Conservation (phyloP, 2,797 vertebrate species). For the Mastacembelus armatus region DNA sequence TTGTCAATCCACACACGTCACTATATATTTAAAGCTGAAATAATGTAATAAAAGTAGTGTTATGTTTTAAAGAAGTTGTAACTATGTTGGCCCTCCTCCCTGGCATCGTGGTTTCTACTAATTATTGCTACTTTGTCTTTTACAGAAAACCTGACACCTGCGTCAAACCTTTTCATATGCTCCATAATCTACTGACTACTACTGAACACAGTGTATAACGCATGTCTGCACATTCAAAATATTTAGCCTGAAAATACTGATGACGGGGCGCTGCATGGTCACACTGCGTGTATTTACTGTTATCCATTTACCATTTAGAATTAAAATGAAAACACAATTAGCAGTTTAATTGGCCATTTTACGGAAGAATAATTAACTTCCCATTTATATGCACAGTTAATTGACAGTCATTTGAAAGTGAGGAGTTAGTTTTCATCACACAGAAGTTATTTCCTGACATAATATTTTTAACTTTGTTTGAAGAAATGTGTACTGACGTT, state of each 20-base stretch:
- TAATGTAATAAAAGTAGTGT: slow-evolving; percentile 3
- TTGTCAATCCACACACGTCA: too few relatives aligned
- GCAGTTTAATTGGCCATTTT: slow-evolving; percentile 96
- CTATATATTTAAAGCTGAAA: too few relatives aligned
- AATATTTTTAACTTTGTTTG: slow-evolving; percentile 62
- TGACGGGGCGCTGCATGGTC: slow-evolving; percentile 20
- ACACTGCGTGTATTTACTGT: slow-evolving; percentile 87
- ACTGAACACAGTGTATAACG: background rate
- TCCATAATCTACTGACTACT: background rate
- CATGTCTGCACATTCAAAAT: background rate
- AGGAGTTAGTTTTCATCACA: slow-evolving; percentile 83
- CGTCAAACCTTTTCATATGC: background rate
- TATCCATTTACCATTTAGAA: slow-evolving; percentile 93
- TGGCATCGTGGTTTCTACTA: background rate
- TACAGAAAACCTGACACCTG: slow-evolving; percentile 1
- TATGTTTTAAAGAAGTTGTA: background rate
- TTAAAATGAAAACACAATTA: slow-evolving; percentile 90
- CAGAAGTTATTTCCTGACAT: slow-evolving; percentile 74
- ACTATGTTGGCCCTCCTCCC: background rate
- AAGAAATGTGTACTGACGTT: slow-evolving; percentile 44
- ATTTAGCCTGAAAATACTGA: slow-evolving; percentile 6
- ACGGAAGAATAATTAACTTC: slow-evolving; percentile 94
- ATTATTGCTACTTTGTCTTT: slow-evolving; percentile 5
- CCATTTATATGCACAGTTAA: slow-evolving; percentile 97
- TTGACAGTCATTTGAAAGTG: slow-evolving; percentile 93